Conservation (phyloP, 2,888 invertebrate species). For the Limnephilus rhombicus region DNA sequence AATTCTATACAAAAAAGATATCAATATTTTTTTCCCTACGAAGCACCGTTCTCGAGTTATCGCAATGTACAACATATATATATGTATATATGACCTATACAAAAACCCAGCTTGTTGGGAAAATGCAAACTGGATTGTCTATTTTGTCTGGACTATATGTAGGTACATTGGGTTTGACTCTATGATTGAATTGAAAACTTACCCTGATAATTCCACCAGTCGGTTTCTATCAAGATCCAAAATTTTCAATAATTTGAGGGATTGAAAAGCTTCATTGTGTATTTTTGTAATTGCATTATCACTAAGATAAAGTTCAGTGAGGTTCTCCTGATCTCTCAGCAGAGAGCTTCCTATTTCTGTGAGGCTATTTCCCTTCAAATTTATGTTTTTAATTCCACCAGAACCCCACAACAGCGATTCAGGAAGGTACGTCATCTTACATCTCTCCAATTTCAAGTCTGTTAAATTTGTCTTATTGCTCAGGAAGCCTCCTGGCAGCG, state of each 20-base stretch:
- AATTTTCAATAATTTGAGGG: slow-evolving; percentile 77
- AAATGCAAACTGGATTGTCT: too few relatives aligned
- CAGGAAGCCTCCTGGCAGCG: slow-evolving; percentile 79
- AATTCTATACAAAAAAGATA: too few relatives aligned
- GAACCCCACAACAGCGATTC: slow-evolving; percentile 81
- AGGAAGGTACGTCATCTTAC: slow-evolving; percentile 79
- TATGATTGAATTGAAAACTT: slow-evolving; percentile 69
- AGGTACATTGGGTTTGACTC: neutral
- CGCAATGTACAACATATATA: too few relatives aligned
- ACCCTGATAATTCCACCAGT: slow-evolving; percentile 79
- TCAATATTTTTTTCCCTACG: too few relatives aligned
- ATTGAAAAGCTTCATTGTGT: slow-evolving; percentile 79
- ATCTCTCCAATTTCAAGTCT: slow-evolving; percentile 78
- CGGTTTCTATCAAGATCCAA: slow-evolving; percentile 83
- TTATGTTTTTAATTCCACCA: slow-evolving; percentile 78
- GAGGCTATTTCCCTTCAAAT: slow-evolving; percentile 79
- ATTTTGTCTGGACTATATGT: too few relatives aligned
- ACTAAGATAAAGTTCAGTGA: slow-evolving; percentile 81
- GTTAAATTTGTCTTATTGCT: slow-evolving; percentile 78
- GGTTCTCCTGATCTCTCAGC: slow-evolving; percentile 80
- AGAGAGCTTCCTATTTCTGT: slow-evolving; percentile 78
- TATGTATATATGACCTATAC: too few relatives aligned
- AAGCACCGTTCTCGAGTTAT: too few relatives aligned
- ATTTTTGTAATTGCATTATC: slow-evolving; percentile 80
- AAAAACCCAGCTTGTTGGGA: too few relatives aligned